phyloP scores from a whole-genome alignment of 2,113 vertebrate genomes.

The Telmatochromis brichardi region DNA sequence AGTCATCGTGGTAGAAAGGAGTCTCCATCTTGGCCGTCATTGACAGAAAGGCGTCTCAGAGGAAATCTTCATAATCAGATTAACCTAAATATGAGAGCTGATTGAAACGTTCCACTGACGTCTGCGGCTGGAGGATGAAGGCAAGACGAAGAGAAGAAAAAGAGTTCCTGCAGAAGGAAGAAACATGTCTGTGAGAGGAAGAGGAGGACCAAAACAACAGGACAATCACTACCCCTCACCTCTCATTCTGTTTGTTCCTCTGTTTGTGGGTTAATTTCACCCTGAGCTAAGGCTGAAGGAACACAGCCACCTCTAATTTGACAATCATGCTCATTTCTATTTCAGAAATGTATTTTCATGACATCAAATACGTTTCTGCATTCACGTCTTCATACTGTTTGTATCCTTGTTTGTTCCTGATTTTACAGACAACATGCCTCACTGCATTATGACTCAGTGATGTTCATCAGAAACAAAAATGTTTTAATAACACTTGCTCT shows the following conservation, averaged over 20 bases:
- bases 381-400: background rate
- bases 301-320: background rate
- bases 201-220: background rate
- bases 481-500: background rate
- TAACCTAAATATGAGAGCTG: conserved; percentile 43
- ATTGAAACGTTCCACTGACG: conserved; percentile 42
- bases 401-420: background rate
- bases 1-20: conserved; percentile 75
- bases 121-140: conserved; percentile 20
- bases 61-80: conserved; percentile 70
- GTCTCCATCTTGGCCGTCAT: conserved; percentile 69
- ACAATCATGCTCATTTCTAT: background rate
- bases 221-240: background rate
- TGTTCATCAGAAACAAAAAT: background rate
- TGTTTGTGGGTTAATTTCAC: background rate
- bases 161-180: background rate
- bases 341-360: background rate
- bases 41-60: conserved; percentile 21
- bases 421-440: background rate
- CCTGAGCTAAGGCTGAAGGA: background rate
- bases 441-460: background rate
- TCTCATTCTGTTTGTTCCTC: background rate
- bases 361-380: background rate
- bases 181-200: background rate
- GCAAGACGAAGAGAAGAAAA: background rate